Evolutionary conservation across 2,888 invertebrate genomes (phyloP), one percentile per base, ranked within the genome.

Genomic region (Heteropelma amictum): DNA sequence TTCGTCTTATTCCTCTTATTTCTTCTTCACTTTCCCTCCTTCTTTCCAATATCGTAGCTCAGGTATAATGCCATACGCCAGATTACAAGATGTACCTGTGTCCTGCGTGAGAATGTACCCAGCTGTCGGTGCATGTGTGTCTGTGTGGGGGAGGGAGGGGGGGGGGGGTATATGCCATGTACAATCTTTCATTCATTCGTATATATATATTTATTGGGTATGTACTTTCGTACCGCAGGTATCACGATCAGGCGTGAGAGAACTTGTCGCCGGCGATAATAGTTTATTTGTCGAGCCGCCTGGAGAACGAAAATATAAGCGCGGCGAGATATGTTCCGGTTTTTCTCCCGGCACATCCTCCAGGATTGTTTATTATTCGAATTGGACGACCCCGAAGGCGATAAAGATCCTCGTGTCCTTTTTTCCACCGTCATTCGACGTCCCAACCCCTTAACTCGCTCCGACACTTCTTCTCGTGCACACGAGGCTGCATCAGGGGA

Each of bases 211-310:
- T 28, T 72, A 30, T 68, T 10, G 72, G 70, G 78, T 67, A 77
- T 77, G 45, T 63, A 73, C 68, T 14, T 6, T 28, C 61, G n/a
- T n/a, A n/a, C n/a, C n/a, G n/a, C n/a, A n/a, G n/a, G n/a, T n/a
- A n/a, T n/a, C n/a, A n/a, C 58, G 53, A 51, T 54, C 80, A 85
- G 87, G 87, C 86, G 87, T 85, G 88, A 87, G 88, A 86, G 87
- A 87, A 88, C 87, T 88, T 88, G 88, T 89, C 88, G 87, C 83
- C 77, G 83, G 84, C 86, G 88, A 88, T 89, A 88, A 88, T 88
- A 87, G 86, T 89, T 89, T 89, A 89, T 89, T 89, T 88, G 88
- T 88, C 88, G 86, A 83, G 71, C 49, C 64, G 49, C 45, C 53
- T 56, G 19, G 75, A 60, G 74, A 79, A 77, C 83, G 82, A 84